phyloP scores from a whole-genome alignment of 2,113 vertebrate genomes.

The Cyphomyrus discorhynchus region DNA sequence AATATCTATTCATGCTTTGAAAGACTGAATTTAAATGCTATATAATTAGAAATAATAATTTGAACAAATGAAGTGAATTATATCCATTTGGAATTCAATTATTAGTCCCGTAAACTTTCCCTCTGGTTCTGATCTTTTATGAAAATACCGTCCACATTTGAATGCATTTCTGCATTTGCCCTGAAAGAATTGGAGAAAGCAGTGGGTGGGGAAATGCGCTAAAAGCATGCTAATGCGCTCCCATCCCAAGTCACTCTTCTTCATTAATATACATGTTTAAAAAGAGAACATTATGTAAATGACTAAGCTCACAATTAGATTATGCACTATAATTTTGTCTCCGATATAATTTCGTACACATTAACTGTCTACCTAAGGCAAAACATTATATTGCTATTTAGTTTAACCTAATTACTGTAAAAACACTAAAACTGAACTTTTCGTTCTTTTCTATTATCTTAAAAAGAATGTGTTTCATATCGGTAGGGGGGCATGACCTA shows the following conservation, averaged over 20 bases:
- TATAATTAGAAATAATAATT: slow-evolving; percentile 23
- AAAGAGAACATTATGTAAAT: slow-evolving; percentile 58
- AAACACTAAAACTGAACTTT: slow-evolving; percentile 55
- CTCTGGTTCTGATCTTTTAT: slow-evolving; percentile 29
- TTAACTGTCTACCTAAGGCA: slow-evolving; percentile 54
- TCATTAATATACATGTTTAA: slow-evolving; percentile 60
- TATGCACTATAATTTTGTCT: slow-evolving; percentile 44
- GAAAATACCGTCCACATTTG: slow-evolving; percentile 25
- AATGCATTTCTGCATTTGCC: slow-evolving; percentile 32
- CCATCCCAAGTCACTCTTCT: slow-evolving; percentile 37
- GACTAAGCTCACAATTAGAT: slow-evolving; percentile 42
- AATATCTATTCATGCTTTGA: slow-evolving; percentile 19
- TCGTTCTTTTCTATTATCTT: slow-evolving; percentile 15
- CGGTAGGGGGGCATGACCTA: slow-evolving; percentile 14
- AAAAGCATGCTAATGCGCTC: slow-evolving; percentile 49
- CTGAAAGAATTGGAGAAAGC: slow-evolving; percentile 19
- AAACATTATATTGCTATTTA: slow-evolving; percentile 42
- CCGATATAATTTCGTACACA: slow-evolving; percentile 53
- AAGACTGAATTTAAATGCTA: slow-evolving; percentile 19
- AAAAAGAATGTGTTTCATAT: slow-evolving; percentile 16
- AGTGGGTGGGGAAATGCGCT: slow-evolving; percentile 21
- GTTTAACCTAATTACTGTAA: slow-evolving; percentile 55
- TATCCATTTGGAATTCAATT: slow-evolving; percentile 35
- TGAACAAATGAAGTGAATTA: slow-evolving; percentile 34
- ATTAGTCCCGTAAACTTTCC: slow-evolving; percentile 35